Conservation (phyloP, 2,888 invertebrate genomes). For the Amorpha juglandis region DNA sequence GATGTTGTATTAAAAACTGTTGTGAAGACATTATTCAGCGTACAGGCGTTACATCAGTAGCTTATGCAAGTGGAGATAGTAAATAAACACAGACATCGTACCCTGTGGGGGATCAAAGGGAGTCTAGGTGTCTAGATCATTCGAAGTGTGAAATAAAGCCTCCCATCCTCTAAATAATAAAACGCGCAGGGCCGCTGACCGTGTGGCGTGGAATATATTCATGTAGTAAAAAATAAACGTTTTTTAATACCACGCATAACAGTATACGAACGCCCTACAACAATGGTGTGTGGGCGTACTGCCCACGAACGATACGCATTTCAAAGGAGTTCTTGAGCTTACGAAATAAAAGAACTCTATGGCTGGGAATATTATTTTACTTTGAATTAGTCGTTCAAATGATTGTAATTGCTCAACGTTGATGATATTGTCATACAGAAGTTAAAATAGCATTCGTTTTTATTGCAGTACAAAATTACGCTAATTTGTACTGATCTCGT, state of each 20-base stretch:
- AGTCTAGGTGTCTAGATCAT: slow-evolving; percentile 52
- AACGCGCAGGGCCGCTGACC: slow-evolving; percentile 35
- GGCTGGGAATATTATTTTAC: neutral
- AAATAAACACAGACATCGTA: slow-evolving; percentile 53
- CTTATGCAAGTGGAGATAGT: slow-evolving; percentile 35
- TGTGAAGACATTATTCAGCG: neutral
- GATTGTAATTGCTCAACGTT: neutral
- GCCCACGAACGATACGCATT: slow-evolving; percentile 21
- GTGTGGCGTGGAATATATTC: slow-evolving; percentile 1
- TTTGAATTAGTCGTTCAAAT: neutral
- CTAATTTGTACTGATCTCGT: too few species aligned
- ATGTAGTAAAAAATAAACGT: neutral
- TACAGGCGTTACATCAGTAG: slow-evolving; percentile 24
- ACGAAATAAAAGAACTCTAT: slow-evolving; percentile 3
- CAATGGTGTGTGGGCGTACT: slow-evolving; percentile 25
- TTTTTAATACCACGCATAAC: slow-evolving; percentile 1
- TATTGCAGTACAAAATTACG: too few species aligned
- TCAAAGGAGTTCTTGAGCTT: slow-evolving; percentile 15
- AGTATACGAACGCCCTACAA: slow-evolving; percentile 6
- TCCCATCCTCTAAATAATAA: slow-evolving; percentile 48
- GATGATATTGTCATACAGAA: too few species aligned
- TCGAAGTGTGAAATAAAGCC: slow-evolving; percentile 58
- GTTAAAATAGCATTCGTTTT: too few species aligned
- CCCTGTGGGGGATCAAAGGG: slow-evolving; percentile 54
- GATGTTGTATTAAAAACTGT: neutral